Base-by-base conservation (phyloP, 2,888 invertebrate species). In the Spatulosminthurus flaviceps region DNA sequence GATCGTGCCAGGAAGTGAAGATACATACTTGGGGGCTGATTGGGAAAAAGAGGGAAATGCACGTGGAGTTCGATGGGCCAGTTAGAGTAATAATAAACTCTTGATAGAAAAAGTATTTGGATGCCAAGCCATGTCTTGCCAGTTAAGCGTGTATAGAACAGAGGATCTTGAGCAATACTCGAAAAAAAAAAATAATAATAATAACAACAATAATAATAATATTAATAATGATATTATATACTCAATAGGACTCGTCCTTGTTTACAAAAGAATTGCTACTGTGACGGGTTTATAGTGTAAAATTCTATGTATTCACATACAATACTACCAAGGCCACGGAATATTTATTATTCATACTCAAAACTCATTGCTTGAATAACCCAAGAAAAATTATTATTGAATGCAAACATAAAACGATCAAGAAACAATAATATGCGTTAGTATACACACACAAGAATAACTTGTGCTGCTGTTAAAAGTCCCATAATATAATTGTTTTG, bases 111-210 rank as follows among this genome's bases (percentile, higher is more conserved):
- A 16, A 64, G 1, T 13, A n/a, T 29, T 29, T 16, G 2, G 11
- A 29, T 34, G 16, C 21, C 28, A 69, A 69, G 70, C 70, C 70
- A 71, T 71, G 34, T 22, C 41, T 41, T 41, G 41, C 41, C 70
- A 71, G 41, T 29, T 69, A n/a, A 69, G 13, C 13, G 70, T 64
- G 64, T 64, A 64, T 16, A 24, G 22, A 24, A 9, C 5, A 26
- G 64, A 64, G 26, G 24, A 26, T 64, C 22, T 22, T 26, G 26
- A 64, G 64, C 64, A 64, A 64, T 64, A 64, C 64, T 22, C 64
- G 24, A 21, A 13, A 5, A 51, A n/a, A n/a, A n/a, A n/a, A n/a
- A n/a, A n/a, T n/a, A n/a, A n/a, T n/a, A n/a, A n/a, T n/a, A n/a
- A n/a, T n/a, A n/a, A n/a, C n/a, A n/a, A n/a, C n/a, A n/a, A n/a